These are phyloP conservation scores for Eumacrocentrus americanus DNA, from an alignment of 2,888 invertebrate genomes.

Conservation along the genomic window DNA sequence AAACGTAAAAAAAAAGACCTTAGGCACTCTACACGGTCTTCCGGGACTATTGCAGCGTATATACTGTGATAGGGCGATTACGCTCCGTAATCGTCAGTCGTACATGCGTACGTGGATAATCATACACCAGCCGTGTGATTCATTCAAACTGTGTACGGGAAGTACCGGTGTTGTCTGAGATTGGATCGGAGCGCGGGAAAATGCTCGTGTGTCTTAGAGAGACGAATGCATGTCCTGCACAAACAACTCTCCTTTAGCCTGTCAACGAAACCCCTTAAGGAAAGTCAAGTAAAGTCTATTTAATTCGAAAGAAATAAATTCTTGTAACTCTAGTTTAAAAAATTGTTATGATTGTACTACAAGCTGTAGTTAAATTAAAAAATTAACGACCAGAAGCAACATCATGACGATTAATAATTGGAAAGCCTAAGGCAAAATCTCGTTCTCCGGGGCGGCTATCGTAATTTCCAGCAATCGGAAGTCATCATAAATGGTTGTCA, in stretches of 20 bases:
- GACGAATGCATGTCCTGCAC: background rate
- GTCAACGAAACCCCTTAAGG: too few species aligned
- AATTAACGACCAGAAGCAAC: background rate
- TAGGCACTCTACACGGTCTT: constrained; percentile 2
- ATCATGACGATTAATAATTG: too few species aligned
- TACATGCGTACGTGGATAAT: constrained; percentile 27
- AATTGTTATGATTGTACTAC: too few species aligned
- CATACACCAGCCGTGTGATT: constrained; percentile 26
- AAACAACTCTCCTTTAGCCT: background rate
- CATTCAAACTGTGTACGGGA: constrained; percentile 24
- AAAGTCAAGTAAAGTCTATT: background rate
- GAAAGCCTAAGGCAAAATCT: constrained; percentile 9
- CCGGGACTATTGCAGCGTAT: constrained; percentile 21
- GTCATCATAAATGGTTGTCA: constrained; percentile 38
- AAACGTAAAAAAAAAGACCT: background rate
- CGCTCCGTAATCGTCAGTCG: constrained; percentile 23
- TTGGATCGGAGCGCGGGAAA: constrained; percentile 11
- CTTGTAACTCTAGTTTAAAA: too few species aligned
- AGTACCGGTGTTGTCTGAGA: constrained; percentile 22
- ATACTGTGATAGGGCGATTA: constrained; percentile 11
- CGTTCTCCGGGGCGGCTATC: constrained; percentile 18
- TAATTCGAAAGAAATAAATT: background rate
- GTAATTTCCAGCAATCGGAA: constrained; percentile 51
- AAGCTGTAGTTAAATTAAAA: too few species aligned
- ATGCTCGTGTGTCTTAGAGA: background rate